Evolutionary conservation across 2,113 vertebrate genomes (phyloP).

Genomic region (Atrichornis clamosus): DNA sequence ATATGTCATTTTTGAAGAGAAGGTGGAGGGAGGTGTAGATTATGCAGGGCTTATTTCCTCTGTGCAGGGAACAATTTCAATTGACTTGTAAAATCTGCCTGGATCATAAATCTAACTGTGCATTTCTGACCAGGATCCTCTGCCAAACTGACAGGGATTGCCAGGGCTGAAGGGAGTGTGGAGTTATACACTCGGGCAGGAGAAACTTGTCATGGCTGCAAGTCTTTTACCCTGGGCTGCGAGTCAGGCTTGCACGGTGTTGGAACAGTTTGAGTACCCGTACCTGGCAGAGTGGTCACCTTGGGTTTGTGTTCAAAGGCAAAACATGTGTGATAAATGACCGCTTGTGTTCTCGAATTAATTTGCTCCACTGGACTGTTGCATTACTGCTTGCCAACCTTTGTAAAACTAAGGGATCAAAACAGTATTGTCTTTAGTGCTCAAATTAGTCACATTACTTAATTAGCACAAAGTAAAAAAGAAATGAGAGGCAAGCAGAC

Average conservation of each 20-base stretch:
- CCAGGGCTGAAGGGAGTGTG: neutral
- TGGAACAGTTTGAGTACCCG: neutral
- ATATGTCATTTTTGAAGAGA: neutral
- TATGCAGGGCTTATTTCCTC: neutral
- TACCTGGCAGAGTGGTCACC: neutral
- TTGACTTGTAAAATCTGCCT: neutral
- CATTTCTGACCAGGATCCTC: neutral
- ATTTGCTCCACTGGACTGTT: neutral
- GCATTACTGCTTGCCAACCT: neutral
- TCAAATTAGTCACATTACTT: neutral
- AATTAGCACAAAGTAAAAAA: neutral
- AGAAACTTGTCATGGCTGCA: neutral
- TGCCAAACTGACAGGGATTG: neutral
- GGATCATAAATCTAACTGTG: neutral
- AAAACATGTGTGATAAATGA: neutral
- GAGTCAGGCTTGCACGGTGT: fast-evolving
- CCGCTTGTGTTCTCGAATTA: neutral
- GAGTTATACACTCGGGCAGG: neutral
- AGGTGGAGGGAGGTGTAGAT: neutral
- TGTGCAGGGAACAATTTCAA: neutral
- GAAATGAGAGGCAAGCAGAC: neutral
- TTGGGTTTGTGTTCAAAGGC: neutral
- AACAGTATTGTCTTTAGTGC: neutral
- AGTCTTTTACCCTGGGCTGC: neutral
- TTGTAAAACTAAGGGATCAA: neutral